Base-by-base conservation (phyloP, 2,113 vertebrate species). In the Cyrtonyx montezumae region DNA sequence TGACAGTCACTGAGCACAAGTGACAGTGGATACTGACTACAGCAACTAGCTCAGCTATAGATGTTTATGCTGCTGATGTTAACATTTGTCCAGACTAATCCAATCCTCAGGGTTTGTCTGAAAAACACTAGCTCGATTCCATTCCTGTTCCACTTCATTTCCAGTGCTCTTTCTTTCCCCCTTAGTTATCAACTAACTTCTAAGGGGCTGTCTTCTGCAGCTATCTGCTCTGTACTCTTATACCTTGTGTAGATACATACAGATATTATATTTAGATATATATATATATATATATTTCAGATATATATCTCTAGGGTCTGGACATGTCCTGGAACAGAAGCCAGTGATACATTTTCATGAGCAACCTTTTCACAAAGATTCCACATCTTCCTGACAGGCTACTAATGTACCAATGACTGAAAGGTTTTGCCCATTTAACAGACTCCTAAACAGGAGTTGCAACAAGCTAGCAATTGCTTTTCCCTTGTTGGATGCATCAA, bases 11-110 rank as follows among this genome's bases (percentile, higher is more conserved):
- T 53, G 79, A 63, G 65, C 49, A 80, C 30, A 79, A 90, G 58
- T 17, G 42, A 45, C 51, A 67, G 34, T 20, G 37, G 45, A 80
- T 49, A 80, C 49, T 61, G 77, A 86, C 37, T 58, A 36, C 71
- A 79, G 16, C 1, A 2, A 16, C n/a, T 40, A 62, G 42, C 51
- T 77, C 46, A 78, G 15, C 32, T 80, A 7, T n/a, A 55, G 83
- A 45, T 70, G 55, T 77, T 25, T 66, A 48, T 9, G 7, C 13
- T 77, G 34, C 73, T 88, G 87, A 55, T 0, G 0, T 55, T 68
- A 84, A 77, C 45, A 34, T 71, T 79, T 42, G 6, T 89, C 62
- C 67, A 63, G 66, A 87, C 78, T 59, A 90, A 75, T 84, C 32
- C 34, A 67, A 30, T 71, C 25, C 23, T 25, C 22, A 37, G 8